A percentile compares a stretch with the other conserved stretches of the same genome.
phyloP scores from a whole-genome alignment of 2,888 invertebrate genomes.

The Meandrusa payeni region DNA sequence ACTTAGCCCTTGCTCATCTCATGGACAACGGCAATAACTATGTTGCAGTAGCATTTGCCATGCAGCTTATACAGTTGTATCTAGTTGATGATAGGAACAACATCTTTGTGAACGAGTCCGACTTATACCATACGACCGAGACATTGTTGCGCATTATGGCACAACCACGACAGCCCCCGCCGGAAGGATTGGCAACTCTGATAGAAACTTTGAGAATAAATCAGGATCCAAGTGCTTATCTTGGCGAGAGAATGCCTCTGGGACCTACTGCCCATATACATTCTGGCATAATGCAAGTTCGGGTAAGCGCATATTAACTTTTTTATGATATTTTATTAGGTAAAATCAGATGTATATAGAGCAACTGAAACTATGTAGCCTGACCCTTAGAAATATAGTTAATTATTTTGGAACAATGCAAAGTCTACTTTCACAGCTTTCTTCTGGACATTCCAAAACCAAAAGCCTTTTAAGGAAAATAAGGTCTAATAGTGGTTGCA shows the following conservation, averaged over 20 bases:
- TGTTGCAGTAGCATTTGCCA: slow-evolving; percentile 92
- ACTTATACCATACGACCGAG: slow-evolving; percentile 93
- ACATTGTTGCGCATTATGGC: slow-evolving; percentile 88
- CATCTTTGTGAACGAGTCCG: slow-evolving; percentile 89
- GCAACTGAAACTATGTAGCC: no score
- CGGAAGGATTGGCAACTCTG: slow-evolving; percentile 90
- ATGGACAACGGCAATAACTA: slow-evolving; percentile 93
- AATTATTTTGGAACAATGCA: no score
- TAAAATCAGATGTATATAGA: no score
- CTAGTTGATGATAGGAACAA: slow-evolving; percentile 91
- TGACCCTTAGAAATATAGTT: no score
- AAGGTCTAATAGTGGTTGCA: no score
- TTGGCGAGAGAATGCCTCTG: slow-evolving; percentile 88
- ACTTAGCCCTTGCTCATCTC: slow-evolving; percentile 89
- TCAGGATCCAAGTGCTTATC: slow-evolving; percentile 85
- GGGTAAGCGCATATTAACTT: slow-evolving; percentile 81
- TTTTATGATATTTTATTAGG: no score
- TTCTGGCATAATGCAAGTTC: slow-evolving; percentile 92
- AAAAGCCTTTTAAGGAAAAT: no score
- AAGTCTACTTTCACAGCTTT: no score
- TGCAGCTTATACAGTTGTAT: slow-evolving; percentile 93
- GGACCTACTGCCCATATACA: slow-evolving; percentile 95
- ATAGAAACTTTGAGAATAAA: slow-evolving; percentile 90
- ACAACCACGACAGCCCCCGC: slow-evolving; percentile 87
- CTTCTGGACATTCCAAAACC: no score